These are phyloP conservation scores for Xenentodon cancila DNA, from an alignment of 2,797 vertebrate genomes.

Conservation along the genomic window DNA sequence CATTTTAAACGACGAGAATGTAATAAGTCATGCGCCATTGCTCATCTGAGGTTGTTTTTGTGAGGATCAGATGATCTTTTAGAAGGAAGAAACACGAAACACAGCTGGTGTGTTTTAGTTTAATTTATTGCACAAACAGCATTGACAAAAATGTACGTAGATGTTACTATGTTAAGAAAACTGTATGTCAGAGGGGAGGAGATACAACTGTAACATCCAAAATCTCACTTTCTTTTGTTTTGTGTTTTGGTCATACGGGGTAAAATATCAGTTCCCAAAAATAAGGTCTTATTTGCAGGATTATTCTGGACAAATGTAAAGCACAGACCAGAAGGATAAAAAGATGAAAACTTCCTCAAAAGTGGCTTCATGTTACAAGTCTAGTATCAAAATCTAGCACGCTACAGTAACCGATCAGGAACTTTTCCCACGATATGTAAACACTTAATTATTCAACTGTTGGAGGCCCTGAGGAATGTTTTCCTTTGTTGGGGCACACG, in stretches of 20 bases:
- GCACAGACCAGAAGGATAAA: constrained; percentile 9
- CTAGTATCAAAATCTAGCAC: constrained; percentile 49
- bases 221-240: constrained; percentile 48
- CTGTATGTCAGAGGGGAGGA: constrained; percentile 41
- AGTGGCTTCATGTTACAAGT: constrained; percentile 28
- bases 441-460: constrained; percentile 7
- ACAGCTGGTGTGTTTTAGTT: constrained; percentile 59
- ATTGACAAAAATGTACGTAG: constrained; percentile 78
- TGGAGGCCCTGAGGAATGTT: constrained; percentile 14
- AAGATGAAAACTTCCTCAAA: constrained; percentile 29
- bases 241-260: constrained; percentile 33
- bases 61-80: not conserved
- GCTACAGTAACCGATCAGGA: constrained; percentile 37
- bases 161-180: constrained; percentile 72
- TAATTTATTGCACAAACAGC: constrained; percentile 86
- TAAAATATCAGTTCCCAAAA: constrained; percentile 47
- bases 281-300: constrained; percentile 29
- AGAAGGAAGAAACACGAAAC: constrained; percentile 6
- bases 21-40: no score
- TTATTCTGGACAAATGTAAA: constrained; percentile 14
- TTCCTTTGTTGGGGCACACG: not conserved
- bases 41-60: not conserved
- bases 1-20: no score
- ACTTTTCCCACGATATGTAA: constrained; percentile 25
- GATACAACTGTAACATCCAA: constrained; percentile 51